Base-by-base conservation (phyloP, 2,113 vertebrate species). In the Boulengeromyrus knoepffleri region DNA sequence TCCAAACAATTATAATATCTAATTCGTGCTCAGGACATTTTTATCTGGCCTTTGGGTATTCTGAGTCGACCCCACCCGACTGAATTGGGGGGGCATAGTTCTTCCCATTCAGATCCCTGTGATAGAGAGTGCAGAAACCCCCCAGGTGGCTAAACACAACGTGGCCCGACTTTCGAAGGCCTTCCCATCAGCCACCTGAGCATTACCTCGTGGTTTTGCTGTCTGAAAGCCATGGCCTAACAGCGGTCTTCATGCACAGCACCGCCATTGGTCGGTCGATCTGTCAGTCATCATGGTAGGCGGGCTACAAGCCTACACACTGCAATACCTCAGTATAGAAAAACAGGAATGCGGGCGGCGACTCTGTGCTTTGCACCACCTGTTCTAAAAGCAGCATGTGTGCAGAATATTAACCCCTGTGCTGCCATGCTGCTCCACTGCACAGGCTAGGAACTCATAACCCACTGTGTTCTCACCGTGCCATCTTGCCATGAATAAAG, bases 191-290 rank as follows among this genome's bases (percentile, higher is more conserved):
- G 70, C 70, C 70, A 19, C 70, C 98, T 97, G 97, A 97, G 97
- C 97, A 98, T 99, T 98, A 98, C 97, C 97, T 97, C 97, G 97
- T 97, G 95, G 95, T 97, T 97, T 97, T 97, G 97, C 97, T 97
- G 97, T 98, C 95, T 96, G 97, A 97, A 96, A 96, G 97, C 97
- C 98, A 97, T 98, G 97, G 96, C 97, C 96, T 99, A 98, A 97
- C 97, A 95, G 96, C 1, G 6, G 66, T 4, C 66, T 36, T 39
- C 12, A 2, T 31, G 27, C 12, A 42, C 5, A 8, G 36, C 96
- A 95, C 95, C 95, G 95, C 96, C 95, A 99, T 99, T 98, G 99
- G 97, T 97, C 98, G 98, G 95, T 94, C 92, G 98, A 97, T 97
- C 98, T 98, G 95, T 94, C 91, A 95, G 93, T 95, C 36, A 39